Percentiles rank a stretch among this genome's conserved stretches.
Evolutionary conservation across 2,113 vertebrate genomes (phyloP).

Genomic region (sheep (Ovis aries)): DNA sequence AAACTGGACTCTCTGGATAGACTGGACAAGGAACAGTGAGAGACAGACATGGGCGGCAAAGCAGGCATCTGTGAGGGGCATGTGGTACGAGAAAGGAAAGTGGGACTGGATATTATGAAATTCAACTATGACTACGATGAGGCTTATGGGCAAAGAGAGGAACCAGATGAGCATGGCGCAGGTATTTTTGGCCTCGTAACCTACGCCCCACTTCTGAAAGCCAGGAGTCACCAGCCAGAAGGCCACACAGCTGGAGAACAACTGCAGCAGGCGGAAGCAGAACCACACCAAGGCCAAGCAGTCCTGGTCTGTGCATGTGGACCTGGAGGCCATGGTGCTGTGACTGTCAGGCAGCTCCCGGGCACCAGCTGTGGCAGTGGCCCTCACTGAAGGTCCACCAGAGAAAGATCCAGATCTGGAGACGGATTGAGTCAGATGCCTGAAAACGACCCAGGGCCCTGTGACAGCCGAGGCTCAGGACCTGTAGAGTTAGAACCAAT

Average conservation of each 20-base stretch:
- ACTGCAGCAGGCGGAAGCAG: slow-evolving; percentile 84
- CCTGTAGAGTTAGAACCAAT: background rate
- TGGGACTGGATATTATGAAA: slow-evolving; percentile 82
- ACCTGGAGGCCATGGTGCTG: slow-evolving; percentile 19
- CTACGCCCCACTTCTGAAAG: slow-evolving; percentile 18
- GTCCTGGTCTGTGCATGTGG: background rate
- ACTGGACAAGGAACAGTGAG: slow-evolving; percentile 89
- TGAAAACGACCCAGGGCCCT: background rate
- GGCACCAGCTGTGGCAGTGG: background rate
- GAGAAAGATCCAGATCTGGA: background rate
- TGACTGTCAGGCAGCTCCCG: background rate
- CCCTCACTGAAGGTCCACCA: background rate
- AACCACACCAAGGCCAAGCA: slow-evolving; percentile 74
- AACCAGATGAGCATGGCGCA: slow-evolving; percentile 90
- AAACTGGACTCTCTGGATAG: slow-evolving; percentile 79
- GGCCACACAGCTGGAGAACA: slow-evolving; percentile 86
- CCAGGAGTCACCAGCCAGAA: slow-evolving; percentile 84
- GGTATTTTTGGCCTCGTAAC: slow-evolving; percentile 67
- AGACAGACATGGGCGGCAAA: slow-evolving; percentile 90
- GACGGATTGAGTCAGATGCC: background rate
- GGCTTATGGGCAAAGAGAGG: slow-evolving; percentile 86
- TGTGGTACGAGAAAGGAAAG: slow-evolving; percentile 88
- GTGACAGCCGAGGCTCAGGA: background rate
- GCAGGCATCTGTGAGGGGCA: slow-evolving; percentile 89
- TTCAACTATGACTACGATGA: slow-evolving; percentile 87